Conservation (phyloP, 1,140 invertebrate genomes). For the Pachyrhynchus sulphureomaculatus region DNA sequence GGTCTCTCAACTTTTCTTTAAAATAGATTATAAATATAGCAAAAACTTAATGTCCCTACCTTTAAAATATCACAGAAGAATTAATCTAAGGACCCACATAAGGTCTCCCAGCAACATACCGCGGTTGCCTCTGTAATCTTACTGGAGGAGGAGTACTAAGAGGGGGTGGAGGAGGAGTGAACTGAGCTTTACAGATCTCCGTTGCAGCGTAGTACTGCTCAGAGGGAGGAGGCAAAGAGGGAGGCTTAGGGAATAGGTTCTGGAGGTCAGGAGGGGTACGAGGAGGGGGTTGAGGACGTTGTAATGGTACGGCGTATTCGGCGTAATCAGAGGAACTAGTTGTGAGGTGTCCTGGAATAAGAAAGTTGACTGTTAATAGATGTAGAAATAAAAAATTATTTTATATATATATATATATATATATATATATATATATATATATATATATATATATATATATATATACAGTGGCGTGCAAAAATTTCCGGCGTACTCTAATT, state of each 20-base stretch:
- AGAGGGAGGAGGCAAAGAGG: slow-evolving; percentile 41
- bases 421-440: no score
- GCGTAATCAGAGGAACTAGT: slow-evolving; percentile 41
- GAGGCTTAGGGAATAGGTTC: slow-evolving; percentile 46
- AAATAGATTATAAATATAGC: no score
- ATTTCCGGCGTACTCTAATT: no score
- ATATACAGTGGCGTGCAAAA: no score
- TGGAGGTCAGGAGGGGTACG: slow-evolving; percentile 42
- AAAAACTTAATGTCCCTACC: neutral
- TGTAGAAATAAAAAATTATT: no score
- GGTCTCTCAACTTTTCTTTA: no score
- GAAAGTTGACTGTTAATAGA: no score
- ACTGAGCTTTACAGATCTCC: slow-evolving; percentile 46
- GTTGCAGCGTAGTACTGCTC: slow-evolving; percentile 49
- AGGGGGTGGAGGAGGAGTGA: slow-evolving; percentile 43
- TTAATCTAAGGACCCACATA: slow-evolving; percentile 45
- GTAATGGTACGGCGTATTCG: slow-evolving; percentile 48
- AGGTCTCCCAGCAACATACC: slow-evolving; percentile 42
- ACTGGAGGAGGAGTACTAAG: slow-evolving; percentile 44
- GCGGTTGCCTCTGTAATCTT: slow-evolving; percentile 42
- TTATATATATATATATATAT: no score
- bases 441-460: no score
- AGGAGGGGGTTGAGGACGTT: slow-evolving; percentile 33
- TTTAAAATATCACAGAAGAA: slow-evolving; percentile 32
- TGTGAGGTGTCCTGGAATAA: slow-evolving; percentile 22